Conservation (phyloP, 1,140 invertebrate species). For the Samia ricini region DNA sequence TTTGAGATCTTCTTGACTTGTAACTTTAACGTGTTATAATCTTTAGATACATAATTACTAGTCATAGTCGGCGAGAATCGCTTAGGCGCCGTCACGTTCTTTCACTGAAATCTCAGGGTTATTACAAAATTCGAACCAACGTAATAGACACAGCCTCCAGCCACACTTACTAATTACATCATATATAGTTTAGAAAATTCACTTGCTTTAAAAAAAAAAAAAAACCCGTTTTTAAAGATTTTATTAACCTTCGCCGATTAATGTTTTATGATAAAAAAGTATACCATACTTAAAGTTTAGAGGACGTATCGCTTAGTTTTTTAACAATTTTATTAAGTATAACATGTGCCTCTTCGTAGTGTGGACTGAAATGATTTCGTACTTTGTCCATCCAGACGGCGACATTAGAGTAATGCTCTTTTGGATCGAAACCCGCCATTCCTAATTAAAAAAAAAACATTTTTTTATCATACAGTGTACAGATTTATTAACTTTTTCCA, state of each 20-base stretch:
- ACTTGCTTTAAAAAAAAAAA: background rate
- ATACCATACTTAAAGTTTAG: conserved; percentile 40
- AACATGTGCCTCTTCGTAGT: conserved; percentile 57
- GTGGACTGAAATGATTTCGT: conserved; percentile 45
- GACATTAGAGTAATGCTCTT: conserved; percentile 41
- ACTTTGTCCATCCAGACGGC: conserved; percentile 49
- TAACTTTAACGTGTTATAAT: no score
- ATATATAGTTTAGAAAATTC: background rate
- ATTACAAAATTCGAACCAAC: no score
- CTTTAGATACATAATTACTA: no score
- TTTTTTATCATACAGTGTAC: no score
- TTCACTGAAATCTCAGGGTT: no score
- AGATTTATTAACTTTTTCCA: no score
- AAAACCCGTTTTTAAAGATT: background rate
- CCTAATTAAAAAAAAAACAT: conserved; percentile 32
- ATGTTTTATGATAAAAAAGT: background rate
- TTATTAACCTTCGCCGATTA: background rate
- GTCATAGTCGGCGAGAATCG: no score
- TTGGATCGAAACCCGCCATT: conserved; percentile 56
- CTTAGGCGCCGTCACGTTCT: no score
- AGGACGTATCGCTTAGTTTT: conserved; percentile 30
- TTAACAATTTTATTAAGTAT: conserved; percentile 51
- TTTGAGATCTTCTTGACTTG: no score
- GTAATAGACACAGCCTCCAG: no score
- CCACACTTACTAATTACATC: no score